phyloP scores from a whole-genome alignment of 1,140 invertebrate genomes.

The Ooceraea biroi region DNA sequence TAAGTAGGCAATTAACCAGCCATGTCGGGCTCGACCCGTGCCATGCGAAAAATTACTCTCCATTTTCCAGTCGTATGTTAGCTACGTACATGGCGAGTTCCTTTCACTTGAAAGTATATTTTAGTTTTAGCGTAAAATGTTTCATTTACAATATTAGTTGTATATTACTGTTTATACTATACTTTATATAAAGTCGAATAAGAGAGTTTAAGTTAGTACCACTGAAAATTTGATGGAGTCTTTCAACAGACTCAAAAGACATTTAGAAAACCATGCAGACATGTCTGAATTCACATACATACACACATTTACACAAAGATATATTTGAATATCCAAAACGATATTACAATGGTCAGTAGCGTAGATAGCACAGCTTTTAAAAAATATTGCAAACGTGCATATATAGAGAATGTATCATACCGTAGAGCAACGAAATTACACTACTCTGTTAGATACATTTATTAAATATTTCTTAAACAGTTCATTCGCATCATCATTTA shows the following conservation, averaged over 20 bases:
- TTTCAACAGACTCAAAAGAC: too few species aligned
- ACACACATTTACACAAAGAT: background rate
- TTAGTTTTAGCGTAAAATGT: too few species aligned
- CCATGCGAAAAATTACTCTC: constrained; percentile 34
- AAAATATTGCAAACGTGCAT: background rate
- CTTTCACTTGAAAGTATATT: background rate
- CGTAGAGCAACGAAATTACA: background rate
- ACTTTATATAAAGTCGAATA: too few species aligned
- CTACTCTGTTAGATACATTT: background rate
- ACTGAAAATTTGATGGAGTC: too few species aligned
- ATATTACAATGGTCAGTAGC: too few species aligned
- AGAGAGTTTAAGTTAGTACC: too few species aligned
- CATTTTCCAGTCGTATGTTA: constrained; percentile 22
- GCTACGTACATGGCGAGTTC: too few species aligned
- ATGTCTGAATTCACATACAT: too few species aligned
- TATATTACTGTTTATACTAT: too few species aligned
- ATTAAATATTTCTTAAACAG: background rate
- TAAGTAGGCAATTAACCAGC: constrained; percentile 63
- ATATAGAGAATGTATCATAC: background rate
- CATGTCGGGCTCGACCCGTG: constrained; percentile 10
- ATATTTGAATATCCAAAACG: background rate
- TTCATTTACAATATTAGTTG: too few species aligned
- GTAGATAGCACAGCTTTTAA: background rate
- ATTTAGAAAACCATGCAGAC: too few species aligned
- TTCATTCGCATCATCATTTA: too few species aligned